Base-by-base conservation (phyloP, 2,113 vertebrate species). In the Colius striatus region DNA sequence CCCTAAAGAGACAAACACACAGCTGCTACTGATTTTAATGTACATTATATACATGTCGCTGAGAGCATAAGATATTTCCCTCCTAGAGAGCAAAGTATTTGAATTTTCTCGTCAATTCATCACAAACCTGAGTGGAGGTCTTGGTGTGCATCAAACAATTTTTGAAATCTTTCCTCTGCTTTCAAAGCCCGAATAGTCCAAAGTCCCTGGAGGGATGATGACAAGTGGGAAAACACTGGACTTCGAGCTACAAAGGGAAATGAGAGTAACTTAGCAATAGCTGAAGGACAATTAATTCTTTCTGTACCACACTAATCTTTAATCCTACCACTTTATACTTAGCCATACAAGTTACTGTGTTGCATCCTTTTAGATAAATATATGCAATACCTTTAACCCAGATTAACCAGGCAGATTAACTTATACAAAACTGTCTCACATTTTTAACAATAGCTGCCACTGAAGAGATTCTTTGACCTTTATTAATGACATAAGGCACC, bases 191-290 rank as follows among this genome's bases (percentile, higher is more conserved):
- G 98, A 91, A 99, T 99, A 86, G 98, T 99, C 98, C 98, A 99
- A 92, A 99, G 98, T 48, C 99, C 99, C 97, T 99, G 99, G 53
- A 99, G 98, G 55, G 99, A 98, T 19, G 99, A 98, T 0, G 99
- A 99, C 29, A 99, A 96, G 95, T 99, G 99, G 96, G 99, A 99
- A 95, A 99, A 99, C 5, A 99, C 99, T 1, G 99, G 99, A 97
- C 99, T 99, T 91, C 99, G 98, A 79, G 98, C 99, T 99, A 87
- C 13, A 97, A 97, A 75, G 75, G 61, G 89, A 96, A 92, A 96
- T 66, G 82, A 84, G 80, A 87, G 43, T 74, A 92, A 73, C 71
- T 87, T 83, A 90, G 77, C 75, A 93, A 74, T 36, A 81, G 85
- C 73, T 86, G 43, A 92, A 90, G 93, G 75, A 91, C 63, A 92